Evolutionary conservation across 2,113 vertebrate genomes (phyloP).

Genomic region (Ancistrus triradiatus): DNA sequence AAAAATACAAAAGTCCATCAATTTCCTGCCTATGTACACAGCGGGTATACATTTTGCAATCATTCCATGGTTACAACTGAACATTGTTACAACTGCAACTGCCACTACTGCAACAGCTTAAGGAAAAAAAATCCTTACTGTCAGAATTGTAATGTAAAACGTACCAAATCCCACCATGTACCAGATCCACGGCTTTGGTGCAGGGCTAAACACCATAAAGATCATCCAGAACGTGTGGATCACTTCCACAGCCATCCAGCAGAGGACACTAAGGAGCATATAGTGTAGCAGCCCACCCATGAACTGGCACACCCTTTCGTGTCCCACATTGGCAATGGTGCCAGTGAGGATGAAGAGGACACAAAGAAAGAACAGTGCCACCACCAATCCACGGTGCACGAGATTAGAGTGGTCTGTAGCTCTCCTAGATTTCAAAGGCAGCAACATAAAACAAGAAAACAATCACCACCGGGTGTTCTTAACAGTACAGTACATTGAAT

Average conservation of each 20-base stretch:
- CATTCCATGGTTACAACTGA: too few species aligned
- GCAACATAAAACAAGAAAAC: too few species aligned
- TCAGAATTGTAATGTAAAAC: too few species aligned
- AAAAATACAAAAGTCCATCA: background rate
- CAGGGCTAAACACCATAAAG: slow-evolving; percentile 56
- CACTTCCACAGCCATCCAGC: slow-evolving; percentile 71
- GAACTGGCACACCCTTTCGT: slow-evolving; percentile 42
- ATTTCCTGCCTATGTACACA: background rate
- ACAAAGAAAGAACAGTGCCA: slow-evolving; percentile 56
- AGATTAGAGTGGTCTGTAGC: slow-evolving; percentile 49
- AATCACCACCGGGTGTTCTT: too few species aligned
- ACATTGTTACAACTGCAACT: too few species aligned
- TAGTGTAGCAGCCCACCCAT: slow-evolving; percentile 65
- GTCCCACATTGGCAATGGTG: slow-evolving; percentile 57
- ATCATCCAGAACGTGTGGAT: slow-evolving; percentile 71
- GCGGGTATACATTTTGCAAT: background rate
- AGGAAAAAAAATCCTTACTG: too few species aligned
- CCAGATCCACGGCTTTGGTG: slow-evolving; percentile 52
- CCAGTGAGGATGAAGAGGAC: slow-evolving; percentile 64
- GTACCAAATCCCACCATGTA: slow-evolving; percentile 65
- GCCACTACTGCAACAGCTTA: too few species aligned
- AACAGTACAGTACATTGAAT: background rate
- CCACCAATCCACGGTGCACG: slow-evolving; percentile 61
- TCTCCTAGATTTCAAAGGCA: slow-evolving; percentile 22
- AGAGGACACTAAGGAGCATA: slow-evolving; percentile 60